Evolutionary conservation across 2,797 vertebrate genomes (phyloP).

Genomic region (Choloepus didactylus): DNA sequence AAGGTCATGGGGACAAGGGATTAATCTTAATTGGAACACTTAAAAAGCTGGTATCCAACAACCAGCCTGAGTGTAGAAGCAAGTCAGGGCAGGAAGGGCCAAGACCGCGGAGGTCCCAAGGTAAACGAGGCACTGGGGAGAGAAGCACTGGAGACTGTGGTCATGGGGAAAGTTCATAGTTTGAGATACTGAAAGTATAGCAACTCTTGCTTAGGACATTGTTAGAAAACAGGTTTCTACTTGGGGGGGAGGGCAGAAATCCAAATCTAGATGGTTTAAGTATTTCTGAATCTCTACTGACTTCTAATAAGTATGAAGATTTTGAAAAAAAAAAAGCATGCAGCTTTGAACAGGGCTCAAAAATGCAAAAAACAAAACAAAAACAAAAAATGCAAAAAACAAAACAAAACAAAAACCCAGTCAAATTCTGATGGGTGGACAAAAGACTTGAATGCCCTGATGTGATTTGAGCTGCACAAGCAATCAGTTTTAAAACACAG

Average conservation of each 20-base stretch:
- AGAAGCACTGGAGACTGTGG: neutral
- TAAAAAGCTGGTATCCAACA: neutral
- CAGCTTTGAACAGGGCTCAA: slow-evolving; percentile 27
- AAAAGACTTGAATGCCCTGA: neutral
- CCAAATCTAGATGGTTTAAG: neutral
- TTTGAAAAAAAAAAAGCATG: neutral
- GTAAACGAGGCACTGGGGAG: neutral
- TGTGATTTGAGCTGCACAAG: neutral
- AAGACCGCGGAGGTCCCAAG: neutral
- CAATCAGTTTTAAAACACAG: neutral
- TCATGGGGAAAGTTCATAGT: neutral
- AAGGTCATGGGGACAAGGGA: neutral
- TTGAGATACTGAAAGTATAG: neutral
- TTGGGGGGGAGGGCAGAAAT: neutral
- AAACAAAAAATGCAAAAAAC: too few species aligned
- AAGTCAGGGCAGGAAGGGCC: neutral
- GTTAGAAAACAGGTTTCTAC: neutral
- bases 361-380: neutral
- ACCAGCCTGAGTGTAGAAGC: neutral
- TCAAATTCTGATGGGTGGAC: neutral
- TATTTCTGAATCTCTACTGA: neutral
- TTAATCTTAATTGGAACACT: neutral
- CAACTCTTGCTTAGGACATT: neutral
- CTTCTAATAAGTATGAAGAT: neutral
- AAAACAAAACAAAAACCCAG: too few species aligned